Conservation (phyloP, 2,113 vertebrate species). For the Pelodiscus sinensis region DNA sequence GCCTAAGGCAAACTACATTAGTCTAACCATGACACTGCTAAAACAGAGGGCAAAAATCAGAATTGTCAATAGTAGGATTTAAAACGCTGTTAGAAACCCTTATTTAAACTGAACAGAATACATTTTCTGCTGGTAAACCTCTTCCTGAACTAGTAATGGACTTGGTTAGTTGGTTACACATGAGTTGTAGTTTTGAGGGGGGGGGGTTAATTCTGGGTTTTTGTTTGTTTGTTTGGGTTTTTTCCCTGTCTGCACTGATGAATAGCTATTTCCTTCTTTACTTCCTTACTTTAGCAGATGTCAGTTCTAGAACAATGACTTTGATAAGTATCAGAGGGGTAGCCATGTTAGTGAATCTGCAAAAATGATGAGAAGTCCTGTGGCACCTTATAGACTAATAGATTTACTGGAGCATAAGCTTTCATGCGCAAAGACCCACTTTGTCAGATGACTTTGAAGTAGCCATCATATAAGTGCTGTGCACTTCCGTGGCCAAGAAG, state of each 20-base stretch:
- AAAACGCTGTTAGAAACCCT: neutral
- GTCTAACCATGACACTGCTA: neutral
- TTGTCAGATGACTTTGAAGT: neutral
- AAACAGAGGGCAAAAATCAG: neutral
- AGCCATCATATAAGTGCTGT: neutral
- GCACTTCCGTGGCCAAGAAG: neutral
- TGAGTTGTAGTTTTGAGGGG: neutral
- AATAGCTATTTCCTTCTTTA: neutral
- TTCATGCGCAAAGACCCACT: too few species aligned
- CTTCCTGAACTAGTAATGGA: neutral
- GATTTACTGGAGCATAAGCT: too few species aligned
- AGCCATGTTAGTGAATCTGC: neutral
- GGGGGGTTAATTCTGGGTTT: neutral
- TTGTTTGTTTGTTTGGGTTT: neutral
- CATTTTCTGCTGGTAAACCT: neutral
- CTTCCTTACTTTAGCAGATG: neutral
- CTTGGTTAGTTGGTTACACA: neutral
- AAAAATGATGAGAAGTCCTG: too few species aligned
- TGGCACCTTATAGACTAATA: too few species aligned
- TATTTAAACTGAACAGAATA: neutral
- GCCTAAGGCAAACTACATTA: neutral
- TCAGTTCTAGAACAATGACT: neutral
- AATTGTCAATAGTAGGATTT: neutral
- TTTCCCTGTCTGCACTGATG: neutral
- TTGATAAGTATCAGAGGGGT: too few species aligned